phyloP scores from a whole-genome alignment of 2,113 vertebrate species.

The Pluvianellus socialis region DNA sequence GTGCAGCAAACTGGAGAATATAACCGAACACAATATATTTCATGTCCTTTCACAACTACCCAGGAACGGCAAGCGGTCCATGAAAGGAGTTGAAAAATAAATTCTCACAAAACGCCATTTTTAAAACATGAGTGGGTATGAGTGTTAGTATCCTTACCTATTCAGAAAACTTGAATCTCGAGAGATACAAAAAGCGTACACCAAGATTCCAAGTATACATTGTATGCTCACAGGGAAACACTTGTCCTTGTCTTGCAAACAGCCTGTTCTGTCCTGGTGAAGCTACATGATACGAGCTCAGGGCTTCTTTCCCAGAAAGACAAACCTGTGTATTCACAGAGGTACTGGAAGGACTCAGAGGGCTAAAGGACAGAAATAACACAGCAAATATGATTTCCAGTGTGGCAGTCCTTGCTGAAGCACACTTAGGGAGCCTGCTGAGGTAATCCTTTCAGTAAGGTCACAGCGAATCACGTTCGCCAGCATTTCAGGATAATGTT shows the following conservation, averaged over 20 bases:
- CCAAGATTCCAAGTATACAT: neutral
- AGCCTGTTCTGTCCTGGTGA: neutral
- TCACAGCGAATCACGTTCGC: neutral
- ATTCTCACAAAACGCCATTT: neutral
- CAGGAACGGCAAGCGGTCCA: neutral
- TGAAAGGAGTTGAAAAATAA: neutral
- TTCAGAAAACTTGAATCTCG: neutral
- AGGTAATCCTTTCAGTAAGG: neutral
- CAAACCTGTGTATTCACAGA: neutral
- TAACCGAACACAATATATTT: neutral
- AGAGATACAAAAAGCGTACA: rapidly evolving
- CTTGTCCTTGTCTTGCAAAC: neutral
- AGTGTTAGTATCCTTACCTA: neutral
- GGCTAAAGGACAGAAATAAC: neutral
- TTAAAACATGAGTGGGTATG: neutral
- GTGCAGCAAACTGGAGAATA: neutral
- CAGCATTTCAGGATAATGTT: neutral
- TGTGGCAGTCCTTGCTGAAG: neutral
- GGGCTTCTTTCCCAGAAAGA: neutral
- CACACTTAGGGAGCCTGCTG: neutral
- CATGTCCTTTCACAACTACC: neutral
- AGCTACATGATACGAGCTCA: neutral
- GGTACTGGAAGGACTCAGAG: neutral
- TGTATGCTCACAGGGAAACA: rapidly evolving
- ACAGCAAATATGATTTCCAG: neutral